Evolutionary conservation across 2,888 invertebrate species (phyloP), one percentile per base, ranked within the genome.

Genomic region (Leucophora obtusa): DNA sequence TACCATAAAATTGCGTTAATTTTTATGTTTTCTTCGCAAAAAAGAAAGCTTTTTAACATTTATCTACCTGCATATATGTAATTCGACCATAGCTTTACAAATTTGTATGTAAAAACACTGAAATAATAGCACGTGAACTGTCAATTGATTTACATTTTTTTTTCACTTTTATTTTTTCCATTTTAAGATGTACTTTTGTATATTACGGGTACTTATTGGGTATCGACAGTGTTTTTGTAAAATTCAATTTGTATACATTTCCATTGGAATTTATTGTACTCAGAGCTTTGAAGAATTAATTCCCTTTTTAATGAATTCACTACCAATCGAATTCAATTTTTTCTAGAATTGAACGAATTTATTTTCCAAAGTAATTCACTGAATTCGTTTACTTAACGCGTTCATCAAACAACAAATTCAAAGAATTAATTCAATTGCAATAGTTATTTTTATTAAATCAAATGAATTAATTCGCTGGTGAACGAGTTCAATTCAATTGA

Each of bases 191-290:
- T 58, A 21, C 35, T 35, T 73, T 28, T 14, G 50, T 63, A 33
- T 38, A 43, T 58, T 65, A 9, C 15, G 28, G 24, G 14, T 56
- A 59, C 43, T 73, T 58, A 65, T 51, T 51, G 53, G 58, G 35
- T 65, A 58, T 73, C 72, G 47, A 59, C 51, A 59, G 18, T 59
- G 56, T 43, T 35, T 43, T 66, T 66, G 28, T 51, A 59, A 62
- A 43, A 66, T 66, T 73, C 50, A 73, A 66, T 73, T 73, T 72
- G 51, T 59, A 43, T 59, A 59, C 65, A 66, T 24, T 65, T 72
- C 47, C 35, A 35, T 72, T 72, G 18, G 1, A 53, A 60, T 53
- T 43, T 43, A 21, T 15, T 59, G 69, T 28, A 43, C 3, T n/a
- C n/a, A n/a, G n/a, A n/a, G n/a, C n/a, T n/a, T n/a, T n/a, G n/a